Evolutionary conservation across 2,888 invertebrate species (phyloP).

Genomic region (Micropterix aruncella): DNA sequence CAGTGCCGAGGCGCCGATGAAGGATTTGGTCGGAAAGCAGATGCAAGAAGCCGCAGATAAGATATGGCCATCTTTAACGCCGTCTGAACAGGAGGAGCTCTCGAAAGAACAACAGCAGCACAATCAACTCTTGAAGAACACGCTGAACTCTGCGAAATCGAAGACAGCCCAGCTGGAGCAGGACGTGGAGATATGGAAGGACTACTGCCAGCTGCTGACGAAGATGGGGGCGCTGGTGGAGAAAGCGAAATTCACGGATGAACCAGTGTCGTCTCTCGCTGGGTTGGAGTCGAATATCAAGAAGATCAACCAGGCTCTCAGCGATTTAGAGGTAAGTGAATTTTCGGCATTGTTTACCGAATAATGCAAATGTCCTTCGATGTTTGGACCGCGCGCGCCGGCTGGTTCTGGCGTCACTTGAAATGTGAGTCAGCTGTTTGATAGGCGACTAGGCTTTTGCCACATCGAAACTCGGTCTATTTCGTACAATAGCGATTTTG

Average conservation of each 20-base stretch:
- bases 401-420: no score
- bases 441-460: no score
- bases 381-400: no score
- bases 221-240: conserved; percentile 63
- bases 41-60: conserved; percentile 77
- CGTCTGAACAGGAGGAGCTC: conserved; percentile 70
- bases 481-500: no score
- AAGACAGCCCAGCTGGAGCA: conserved; percentile 68
- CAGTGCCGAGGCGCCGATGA: conserved; percentile 57
- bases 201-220: conserved; percentile 65
- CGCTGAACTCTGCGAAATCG: conserved; percentile 69
- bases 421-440: no score
- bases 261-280: conserved; percentile 65
- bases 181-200: conserved; percentile 73
- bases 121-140: conserved; percentile 69
- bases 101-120: conserved; percentile 70
- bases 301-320: conserved; percentile 64
- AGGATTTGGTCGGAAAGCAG: conserved; percentile 65
- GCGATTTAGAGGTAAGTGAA: conserved; percentile 58
- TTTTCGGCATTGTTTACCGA: no score
- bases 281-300: conserved; percentile 74
- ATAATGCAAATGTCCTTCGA: no score
- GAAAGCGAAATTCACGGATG: conserved; percentile 63
- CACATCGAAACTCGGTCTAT: no score
- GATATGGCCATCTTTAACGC: conserved; percentile 74